phyloP scores from a whole-genome alignment of 1,140 invertebrate species.

The Mesaphorura yosii region DNA sequence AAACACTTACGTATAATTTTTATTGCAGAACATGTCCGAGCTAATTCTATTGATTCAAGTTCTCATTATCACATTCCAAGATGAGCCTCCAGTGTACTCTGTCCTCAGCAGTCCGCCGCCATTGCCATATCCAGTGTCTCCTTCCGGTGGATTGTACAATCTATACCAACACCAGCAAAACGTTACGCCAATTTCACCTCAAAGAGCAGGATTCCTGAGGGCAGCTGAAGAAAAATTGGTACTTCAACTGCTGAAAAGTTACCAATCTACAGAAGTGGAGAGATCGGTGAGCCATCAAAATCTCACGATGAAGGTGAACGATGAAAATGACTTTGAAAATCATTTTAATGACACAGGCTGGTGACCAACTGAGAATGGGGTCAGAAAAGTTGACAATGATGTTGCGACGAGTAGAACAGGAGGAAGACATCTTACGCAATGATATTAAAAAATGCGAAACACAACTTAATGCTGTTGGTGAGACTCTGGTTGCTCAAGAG shows the following conservation, averaged over 20 bases:
- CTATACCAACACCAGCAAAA: slow-evolving; percentile 49
- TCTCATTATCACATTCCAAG: slow-evolving; percentile 86
- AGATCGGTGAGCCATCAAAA: too few species aligned
- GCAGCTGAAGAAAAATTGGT: slow-evolving; percentile 94
- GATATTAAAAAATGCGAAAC: slow-evolving; percentile 71
- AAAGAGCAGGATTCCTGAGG: slow-evolving; percentile 73
- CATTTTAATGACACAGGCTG: too few species aligned
- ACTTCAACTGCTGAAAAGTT: slow-evolving; percentile 65
- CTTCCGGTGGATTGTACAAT: slow-evolving; percentile 36
- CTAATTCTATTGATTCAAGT: slow-evolving; percentile 75
- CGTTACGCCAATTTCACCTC: slow-evolving; percentile 31
- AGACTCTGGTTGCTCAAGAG: not conserved
- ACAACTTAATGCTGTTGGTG: slow-evolving; percentile 61
- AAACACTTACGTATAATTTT: slow-evolving; percentile 12
- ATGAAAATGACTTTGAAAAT: too few species aligned
- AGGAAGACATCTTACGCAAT: slow-evolving; percentile 60
- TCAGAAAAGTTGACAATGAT: slow-evolving; percentile 14
- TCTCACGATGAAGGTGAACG: too few species aligned
- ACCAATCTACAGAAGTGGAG: slow-evolving; percentile 19
- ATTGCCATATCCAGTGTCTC: slow-evolving; percentile 22
- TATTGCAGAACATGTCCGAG: slow-evolving; percentile 66
- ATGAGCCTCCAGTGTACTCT: slow-evolving; percentile 85
- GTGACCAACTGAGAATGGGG: too few species aligned
- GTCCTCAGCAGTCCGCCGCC: slow-evolving; percentile 35
- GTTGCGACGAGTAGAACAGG: slow-evolving; percentile 20